phyloP scores from a whole-genome alignment of 2,113 vertebrate genomes.

The Odontesthes bonariensis region DNA sequence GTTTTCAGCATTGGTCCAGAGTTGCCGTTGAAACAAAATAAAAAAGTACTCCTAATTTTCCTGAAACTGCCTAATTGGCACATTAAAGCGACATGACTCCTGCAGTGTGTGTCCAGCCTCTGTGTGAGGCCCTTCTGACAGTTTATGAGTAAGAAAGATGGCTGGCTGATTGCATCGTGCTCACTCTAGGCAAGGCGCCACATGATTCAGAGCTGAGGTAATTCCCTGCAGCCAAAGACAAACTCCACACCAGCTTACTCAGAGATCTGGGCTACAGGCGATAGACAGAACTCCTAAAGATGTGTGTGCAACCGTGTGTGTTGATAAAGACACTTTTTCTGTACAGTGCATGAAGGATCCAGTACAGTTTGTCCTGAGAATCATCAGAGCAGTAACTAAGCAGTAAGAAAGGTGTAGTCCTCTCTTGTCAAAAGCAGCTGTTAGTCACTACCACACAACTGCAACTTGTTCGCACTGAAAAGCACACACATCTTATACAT shows the following conservation, averaged over 20 bases:
- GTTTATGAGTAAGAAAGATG: constrained; percentile 71
- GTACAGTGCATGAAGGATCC: constrained; percentile 3
- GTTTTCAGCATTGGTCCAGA: neutral
- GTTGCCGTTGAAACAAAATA: neutral
- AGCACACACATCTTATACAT: neutral
- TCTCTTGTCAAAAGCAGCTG: constrained; percentile 5
- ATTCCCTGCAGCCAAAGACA: constrained; percentile 65
- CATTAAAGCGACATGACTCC: constrained; percentile 15
- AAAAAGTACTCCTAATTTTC: neutral
- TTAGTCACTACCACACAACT: constrained; percentile 17
- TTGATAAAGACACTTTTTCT: neutral
- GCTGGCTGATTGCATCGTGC: constrained; percentile 70
- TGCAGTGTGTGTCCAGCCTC: constrained; percentile 40
- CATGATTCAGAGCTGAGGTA: constrained; percentile 79
- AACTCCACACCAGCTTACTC: constrained; percentile 58
- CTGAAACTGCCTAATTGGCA: constrained; percentile 19
- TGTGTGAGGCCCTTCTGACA: constrained; percentile 70
- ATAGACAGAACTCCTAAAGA: constrained; percentile 26
- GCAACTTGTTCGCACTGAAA: constrained; percentile 6
- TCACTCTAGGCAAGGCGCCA: constrained; percentile 63
- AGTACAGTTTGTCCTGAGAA: neutral
- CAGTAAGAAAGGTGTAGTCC: constrained; percentile 11
- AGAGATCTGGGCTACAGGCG: constrained; percentile 58
- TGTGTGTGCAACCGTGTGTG: constrained; percentile 23
- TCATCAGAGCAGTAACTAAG: constrained; percentile 23